A percentile compares a stretch with the other conserved stretches of the same genome.
Conservation (phyloP, 2,888 invertebrate species). For the Lasiommata megera region DNA sequence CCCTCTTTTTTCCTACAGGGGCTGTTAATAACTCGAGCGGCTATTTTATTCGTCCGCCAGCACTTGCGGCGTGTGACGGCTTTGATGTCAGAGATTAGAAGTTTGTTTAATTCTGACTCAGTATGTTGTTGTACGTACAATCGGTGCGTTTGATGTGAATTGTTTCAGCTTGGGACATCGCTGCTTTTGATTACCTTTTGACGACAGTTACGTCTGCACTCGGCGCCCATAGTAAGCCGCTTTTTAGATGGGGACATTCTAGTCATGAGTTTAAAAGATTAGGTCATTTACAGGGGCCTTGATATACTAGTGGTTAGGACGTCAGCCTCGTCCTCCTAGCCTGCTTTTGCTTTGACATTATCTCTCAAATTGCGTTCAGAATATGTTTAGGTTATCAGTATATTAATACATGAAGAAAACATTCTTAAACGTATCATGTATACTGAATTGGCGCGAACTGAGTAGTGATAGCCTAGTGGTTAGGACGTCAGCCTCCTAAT, state of each 20-base stretch:
- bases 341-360: too few relatives aligned
- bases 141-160: constrained; percentile 38
- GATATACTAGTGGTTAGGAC: too few relatives aligned
- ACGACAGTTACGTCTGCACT: not conserved
- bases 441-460: too few relatives aligned
- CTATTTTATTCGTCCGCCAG: constrained; percentile 69
- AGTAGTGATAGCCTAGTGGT: too few relatives aligned
- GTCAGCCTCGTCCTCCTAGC: too few relatives aligned
- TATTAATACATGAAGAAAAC: too few relatives aligned
- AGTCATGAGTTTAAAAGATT: too few relatives aligned
- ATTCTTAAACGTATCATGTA: too few relatives aligned
- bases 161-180: constrained; percentile 24
- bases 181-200: constrained; percentile 21
- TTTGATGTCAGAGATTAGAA: constrained; percentile 74
- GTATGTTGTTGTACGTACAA: constrained; percentile 40
- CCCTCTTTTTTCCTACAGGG: constrained; percentile 55
- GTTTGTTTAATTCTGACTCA: constrained; percentile 51
- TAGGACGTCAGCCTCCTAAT: too few relatives aligned
- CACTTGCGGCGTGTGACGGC: constrained; percentile 71
- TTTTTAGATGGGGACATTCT: not conserved
- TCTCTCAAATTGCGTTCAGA: too few relatives aligned
- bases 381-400: too few relatives aligned
- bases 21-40: constrained; percentile 78
- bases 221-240: not conserved
- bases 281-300: too few relatives aligned